Conservation (phyloP, 2,888 invertebrate genomes). For the Diadegma fenestrale region DNA sequence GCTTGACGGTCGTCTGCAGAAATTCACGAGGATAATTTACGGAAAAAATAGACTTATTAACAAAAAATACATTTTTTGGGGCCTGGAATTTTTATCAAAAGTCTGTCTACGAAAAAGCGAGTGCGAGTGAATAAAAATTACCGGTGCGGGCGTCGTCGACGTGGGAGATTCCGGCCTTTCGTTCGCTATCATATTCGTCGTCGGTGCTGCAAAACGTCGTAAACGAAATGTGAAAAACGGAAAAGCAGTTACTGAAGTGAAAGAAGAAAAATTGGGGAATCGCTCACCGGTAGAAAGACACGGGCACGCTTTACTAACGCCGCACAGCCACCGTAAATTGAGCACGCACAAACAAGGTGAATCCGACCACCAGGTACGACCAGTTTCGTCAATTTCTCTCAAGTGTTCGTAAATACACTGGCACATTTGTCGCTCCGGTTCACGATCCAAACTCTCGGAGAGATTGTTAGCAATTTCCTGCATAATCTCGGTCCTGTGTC, state of each 20-base stretch:
- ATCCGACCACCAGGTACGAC: conserved; percentile 75
- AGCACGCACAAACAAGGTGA: conserved; percentile 81
- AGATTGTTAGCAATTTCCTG: conserved; percentile 59
- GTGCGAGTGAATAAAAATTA: conserved; percentile 16
- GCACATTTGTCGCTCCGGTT: conserved; percentile 74
- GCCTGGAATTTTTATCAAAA: neutral
- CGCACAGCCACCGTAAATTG: conserved; percentile 77
- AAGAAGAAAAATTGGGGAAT: neutral
- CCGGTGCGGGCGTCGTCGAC: conserved; percentile 55
- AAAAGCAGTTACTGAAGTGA: neutral
- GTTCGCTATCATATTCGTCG: conserved; percentile 43
- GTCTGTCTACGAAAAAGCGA: neutral
- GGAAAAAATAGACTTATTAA: neutral
- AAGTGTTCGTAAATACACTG: conserved; percentile 79
- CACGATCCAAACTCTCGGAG: conserved; percentile 59
- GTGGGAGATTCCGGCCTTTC: conserved; percentile 59
- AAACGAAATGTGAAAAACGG: neutral
- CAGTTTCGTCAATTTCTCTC: conserved; percentile 76
- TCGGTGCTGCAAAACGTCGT: conserved; percentile 25
- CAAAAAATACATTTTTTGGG: conserved; percentile 50
- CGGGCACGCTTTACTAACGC: conserved; percentile 73
- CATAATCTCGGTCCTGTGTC: conserved; percentile 59
- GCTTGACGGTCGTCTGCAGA: conserved; percentile 75
- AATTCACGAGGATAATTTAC: neutral
- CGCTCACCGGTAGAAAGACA: conserved; percentile 73